phyloP scores from a whole-genome alignment of 2,113 vertebrate genomes.

The Dicrurus megarhynchus region DNA sequence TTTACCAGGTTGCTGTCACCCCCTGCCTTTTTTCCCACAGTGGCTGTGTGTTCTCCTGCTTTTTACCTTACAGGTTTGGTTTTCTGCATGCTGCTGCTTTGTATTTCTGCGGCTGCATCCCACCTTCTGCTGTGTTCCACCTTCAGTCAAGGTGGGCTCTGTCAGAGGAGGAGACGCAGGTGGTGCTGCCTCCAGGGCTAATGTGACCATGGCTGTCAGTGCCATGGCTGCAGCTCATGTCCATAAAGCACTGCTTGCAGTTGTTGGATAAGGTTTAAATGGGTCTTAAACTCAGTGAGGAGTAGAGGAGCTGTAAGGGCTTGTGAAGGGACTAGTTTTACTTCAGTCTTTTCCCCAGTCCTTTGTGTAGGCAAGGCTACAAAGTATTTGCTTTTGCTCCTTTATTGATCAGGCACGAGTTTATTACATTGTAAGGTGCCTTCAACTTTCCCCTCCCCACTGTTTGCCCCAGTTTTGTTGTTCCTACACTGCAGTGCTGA shows the following conservation, averaged over 20 bases:
- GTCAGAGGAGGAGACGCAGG: accelerated
- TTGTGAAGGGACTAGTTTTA: background rate
- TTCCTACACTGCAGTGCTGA: background rate
- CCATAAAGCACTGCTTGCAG: accelerated
- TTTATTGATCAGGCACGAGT: background rate
- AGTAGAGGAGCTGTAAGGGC: background rate
- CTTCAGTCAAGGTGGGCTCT: accelerated
- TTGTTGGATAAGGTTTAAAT: background rate
- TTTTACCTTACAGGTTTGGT: background rate
- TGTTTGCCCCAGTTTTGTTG: background rate
- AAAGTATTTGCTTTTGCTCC: background rate
- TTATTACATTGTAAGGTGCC: background rate
- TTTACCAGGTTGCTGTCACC: background rate
- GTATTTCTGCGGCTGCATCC: background rate
- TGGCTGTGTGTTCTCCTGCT: background rate
- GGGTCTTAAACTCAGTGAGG: background rate
- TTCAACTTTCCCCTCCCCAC: background rate
- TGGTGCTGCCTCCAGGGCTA: background rate
- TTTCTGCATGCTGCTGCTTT: background rate
- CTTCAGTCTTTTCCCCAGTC: background rate
- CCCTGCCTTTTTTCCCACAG: background rate
- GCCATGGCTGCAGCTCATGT: background rate
- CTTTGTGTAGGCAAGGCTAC: background rate
- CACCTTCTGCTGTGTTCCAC: background rate
- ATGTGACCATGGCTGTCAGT: background rate